Evolutionary conservation across 30 jellyfish, hydroid and myxozoan species (phyloP), one percentile per base, ranked within the genome.

Genomic region (Aurelia sp.): DNA sequence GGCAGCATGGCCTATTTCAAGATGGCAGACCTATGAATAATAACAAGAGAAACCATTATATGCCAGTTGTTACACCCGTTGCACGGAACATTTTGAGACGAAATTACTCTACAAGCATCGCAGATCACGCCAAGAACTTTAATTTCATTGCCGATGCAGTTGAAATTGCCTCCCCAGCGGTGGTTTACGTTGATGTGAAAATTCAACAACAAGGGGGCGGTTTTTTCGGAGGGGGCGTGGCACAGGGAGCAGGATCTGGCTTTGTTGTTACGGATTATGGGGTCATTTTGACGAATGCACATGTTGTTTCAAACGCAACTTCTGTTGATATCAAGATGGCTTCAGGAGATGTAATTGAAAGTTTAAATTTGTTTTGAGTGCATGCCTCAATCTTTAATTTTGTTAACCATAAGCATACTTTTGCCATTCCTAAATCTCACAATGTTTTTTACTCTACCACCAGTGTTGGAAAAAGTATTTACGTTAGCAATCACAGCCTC

Each of bases 161-260:
- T 16, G 91, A 79, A 16, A 78, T 77, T 21, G 96, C 96, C 5
- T 63, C 96, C 24, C 96, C 96, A 5, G 96, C 91, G 3, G 96
- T 88, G 6, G 96, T 88, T 21, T 88, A 88, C 47, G 91, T 88
- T 16, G 96, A 88, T 30, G 96, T 88, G n/a, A 60, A 79, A 60
- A 88, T 88, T 24, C 88, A 88, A 30, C 87, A 71, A 47, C 93
- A 84, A 73, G 88, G 33, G 69, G 76, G 91, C 0, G 84, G 79
- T 18, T 58, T 75, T 15, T 78, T 75, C 77, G 89, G 89, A 11
- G 90, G 83, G 19, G 93, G 93, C 80, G 88, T 62, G 81, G 93
- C 93, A n/a, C 93, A 84, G 38, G 96, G 96, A 24, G 96, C 96
- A 2, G 96, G 96, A 21, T 88, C 96, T 44, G 96, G 96, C 10